Percentiles rank a stretch among this genome's conserved stretches.
Evolutionary conservation across 1,140 invertebrate genomes (phyloP).

Genomic region (Colletes gigas): DNA sequence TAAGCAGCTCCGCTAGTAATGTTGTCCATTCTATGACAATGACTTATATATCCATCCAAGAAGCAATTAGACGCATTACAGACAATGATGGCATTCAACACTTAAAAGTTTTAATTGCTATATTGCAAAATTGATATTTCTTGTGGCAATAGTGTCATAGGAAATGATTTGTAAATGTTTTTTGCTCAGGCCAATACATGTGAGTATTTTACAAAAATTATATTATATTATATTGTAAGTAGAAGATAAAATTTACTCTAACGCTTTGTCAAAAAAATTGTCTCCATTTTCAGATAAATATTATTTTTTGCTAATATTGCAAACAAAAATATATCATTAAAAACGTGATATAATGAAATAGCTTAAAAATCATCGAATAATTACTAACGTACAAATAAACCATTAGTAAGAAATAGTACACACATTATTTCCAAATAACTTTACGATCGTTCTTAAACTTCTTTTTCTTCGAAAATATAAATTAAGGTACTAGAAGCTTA

Average conservation of each 20-base stretch:
- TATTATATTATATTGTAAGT: too few species aligned
- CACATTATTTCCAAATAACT: constrained; percentile 33
- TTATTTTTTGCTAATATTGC: constrained; percentile 36
- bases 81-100: constrained; percentile 40
- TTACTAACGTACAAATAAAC: constrained; percentile 47
- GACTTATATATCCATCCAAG: constrained; percentile 74
- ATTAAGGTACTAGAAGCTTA: constrained; percentile 38
- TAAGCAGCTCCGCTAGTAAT: constrained; percentile 24
- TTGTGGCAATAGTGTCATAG: constrained; percentile 20
- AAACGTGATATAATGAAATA: constrained; percentile 34
- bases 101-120: constrained; percentile 39
- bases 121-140: constrained; percentile 31
- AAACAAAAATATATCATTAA: constrained; percentile 22
- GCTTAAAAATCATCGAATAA: constrained; percentile 39
- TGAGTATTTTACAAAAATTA: constrained; percentile 34
- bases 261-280: not conserved
- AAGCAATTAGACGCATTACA: constrained; percentile 56
- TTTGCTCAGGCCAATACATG: constrained; percentile 43
- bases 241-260: not conserved
- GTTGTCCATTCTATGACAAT: constrained; percentile 62
- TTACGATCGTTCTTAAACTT: constrained; percentile 14
- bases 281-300: constrained; percentile 41
- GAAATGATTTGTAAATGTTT: constrained; percentile 44
- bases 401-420: constrained; percentile 17
- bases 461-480: constrained; percentile 2